A percentile compares a stretch with the other conserved stretches of the same genome.
Conservation (phyloP, 30 jellyfish, hydroid and myxozoan genomes). For the Cassiopea andromeda region DNA sequence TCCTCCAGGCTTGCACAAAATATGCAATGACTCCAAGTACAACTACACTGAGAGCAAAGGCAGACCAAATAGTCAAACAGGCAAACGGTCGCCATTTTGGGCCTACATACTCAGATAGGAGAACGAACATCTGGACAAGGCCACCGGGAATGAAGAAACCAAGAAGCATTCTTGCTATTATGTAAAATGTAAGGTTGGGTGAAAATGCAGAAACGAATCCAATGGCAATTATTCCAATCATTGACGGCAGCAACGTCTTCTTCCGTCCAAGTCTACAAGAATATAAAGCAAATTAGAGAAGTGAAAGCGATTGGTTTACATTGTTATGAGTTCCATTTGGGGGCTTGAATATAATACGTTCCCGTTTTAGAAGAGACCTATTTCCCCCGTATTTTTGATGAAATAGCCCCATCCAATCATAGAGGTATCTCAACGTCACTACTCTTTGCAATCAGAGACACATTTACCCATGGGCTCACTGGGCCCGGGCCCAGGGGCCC, state of each 20-base stretch:
- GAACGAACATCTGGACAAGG: constrained; percentile 61
- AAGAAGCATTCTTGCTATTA: constrained; percentile 43
- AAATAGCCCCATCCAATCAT: too few relatives aligned
- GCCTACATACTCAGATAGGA: constrained; percentile 82
- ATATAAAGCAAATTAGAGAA: not conserved
- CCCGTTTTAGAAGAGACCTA: too few relatives aligned
- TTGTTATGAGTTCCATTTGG: too few relatives aligned
- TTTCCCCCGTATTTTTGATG: too few relatives aligned
- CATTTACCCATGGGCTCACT: too few relatives aligned
- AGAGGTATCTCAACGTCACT: too few relatives aligned
- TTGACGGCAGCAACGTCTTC: constrained; percentile 57
- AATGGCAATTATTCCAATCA: constrained; percentile 17
- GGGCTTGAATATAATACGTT: too few relatives aligned
- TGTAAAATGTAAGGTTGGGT: constrained; percentile 64
- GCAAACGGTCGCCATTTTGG: constrained; percentile 79
- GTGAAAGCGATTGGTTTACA: too few relatives aligned
- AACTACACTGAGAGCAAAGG: constrained; percentile 58
- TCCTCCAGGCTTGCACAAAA: constrained; percentile 82
- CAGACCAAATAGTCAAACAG: constrained; percentile 65
- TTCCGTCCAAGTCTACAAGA: constrained; percentile 76
- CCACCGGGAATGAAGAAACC: constrained; percentile 88
- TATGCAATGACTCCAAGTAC: constrained; percentile 79
- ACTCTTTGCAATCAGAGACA: too few relatives aligned
- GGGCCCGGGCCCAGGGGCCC: too few relatives aligned
- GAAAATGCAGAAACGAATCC: constrained; percentile 66